A percentile compares a stretch with the other conserved stretches of the same genome.
Conservation (phyloP, 2,113 vertebrate genomes). For the Sakesphorus luctuosus region DNA sequence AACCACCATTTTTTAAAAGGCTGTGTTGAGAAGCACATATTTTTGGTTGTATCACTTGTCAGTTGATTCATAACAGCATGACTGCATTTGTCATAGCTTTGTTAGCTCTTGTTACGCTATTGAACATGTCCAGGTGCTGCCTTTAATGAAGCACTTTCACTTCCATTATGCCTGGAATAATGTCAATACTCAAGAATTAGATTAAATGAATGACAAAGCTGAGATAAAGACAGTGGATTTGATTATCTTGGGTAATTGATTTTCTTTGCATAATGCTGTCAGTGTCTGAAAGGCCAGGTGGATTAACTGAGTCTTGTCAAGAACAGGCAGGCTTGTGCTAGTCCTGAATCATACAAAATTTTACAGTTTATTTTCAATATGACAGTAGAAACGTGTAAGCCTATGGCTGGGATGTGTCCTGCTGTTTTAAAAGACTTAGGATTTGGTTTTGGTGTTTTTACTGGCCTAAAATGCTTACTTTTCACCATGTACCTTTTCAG, state of each 20-base stretch:
- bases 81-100: not conserved
- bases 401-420: not conserved
- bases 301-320: constrained; percentile 1
- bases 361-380: not conserved
- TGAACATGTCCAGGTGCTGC: not conserved
- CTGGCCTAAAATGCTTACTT: not conserved
- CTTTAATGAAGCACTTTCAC: constrained; percentile 6
- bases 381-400: not conserved
- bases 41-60: not conserved
- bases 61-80: not conserved
- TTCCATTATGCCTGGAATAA: constrained; percentile 10
- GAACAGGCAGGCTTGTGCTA: not conserved
- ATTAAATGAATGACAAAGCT: constrained; percentile 22
- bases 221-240: not conserved
- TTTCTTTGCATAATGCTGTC: constrained; percentile 6
- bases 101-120: not conserved
- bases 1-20: not conserved
- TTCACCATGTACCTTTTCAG: not conserved
- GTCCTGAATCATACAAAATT: not conserved
- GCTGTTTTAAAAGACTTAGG: not conserved
- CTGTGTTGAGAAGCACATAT: not conserved
- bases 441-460: not conserved
- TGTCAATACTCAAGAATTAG: constrained; percentile 1
- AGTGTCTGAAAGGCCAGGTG: not conserved
- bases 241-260: not conserved